Evolutionary conservation across 1,140 invertebrate species (phyloP).

Genomic region (Drosophila kepulauana): DNA sequence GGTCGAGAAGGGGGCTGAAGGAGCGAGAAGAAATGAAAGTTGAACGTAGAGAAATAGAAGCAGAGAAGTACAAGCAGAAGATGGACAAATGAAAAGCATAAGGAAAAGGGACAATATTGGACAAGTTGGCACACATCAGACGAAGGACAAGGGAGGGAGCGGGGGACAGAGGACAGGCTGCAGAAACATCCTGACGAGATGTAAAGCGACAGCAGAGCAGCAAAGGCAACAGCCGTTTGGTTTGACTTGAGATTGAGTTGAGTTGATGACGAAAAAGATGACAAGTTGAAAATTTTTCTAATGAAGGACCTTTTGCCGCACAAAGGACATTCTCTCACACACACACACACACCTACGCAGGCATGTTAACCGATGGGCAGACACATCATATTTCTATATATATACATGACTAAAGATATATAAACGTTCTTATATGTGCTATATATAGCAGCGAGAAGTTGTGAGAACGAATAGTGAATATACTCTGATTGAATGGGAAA

Average conservation of each 20-base stretch:
- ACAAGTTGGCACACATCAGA: conserved; percentile 67
- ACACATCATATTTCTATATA: conserved; percentile 26
- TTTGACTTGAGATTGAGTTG: conserved; percentile 82
- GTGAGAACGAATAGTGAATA: not conserved
- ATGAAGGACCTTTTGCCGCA: conserved; percentile 77
- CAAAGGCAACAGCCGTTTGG: conserved; percentile 72
- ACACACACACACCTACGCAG: not conserved
- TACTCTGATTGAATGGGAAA: not conserved
- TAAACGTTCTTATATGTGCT: not conserved
- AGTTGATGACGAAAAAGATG: conserved; percentile 82
- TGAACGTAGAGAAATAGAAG: conserved; percentile 4
- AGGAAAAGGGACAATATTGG: conserved; percentile 82
- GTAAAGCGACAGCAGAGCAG: conserved; percentile 73
- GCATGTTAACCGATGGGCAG: conserved; percentile 38
- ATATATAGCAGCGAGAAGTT: conserved; percentile 6
- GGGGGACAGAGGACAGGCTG: conserved; percentile 12
- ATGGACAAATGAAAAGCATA: conserved; percentile 79
- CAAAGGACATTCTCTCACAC: conserved; percentile 61
- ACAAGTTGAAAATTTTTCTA: conserved; percentile 84
- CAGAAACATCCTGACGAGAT: conserved; percentile 74
- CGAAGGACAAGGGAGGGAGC: not conserved
- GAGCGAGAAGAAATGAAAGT: conserved; percentile 6
- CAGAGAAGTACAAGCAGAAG: conserved; percentile 70
- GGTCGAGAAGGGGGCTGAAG: conserved; percentile 21
- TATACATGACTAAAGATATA: conserved; percentile 8